A percentile compares a stretch with the other conserved stretches of the same genome.
phyloP scores from a whole-genome alignment of 2,797 vertebrate genomes.

The Spinus pinus region DNA sequence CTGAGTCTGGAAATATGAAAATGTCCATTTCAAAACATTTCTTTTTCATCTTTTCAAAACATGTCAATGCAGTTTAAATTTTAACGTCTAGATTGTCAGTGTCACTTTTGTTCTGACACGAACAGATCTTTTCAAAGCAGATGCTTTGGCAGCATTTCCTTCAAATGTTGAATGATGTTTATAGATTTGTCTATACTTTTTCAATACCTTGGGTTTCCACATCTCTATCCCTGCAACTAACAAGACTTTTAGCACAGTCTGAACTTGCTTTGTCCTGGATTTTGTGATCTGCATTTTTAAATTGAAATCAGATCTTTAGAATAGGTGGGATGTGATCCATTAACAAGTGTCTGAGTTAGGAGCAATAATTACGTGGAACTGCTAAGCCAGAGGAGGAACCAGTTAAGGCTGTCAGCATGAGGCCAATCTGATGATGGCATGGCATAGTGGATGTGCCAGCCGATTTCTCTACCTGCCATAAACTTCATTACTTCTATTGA shows the following conservation, averaged over 20 bases:
- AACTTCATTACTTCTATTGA: slow-evolving; percentile 34
- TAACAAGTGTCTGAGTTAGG: not conserved
- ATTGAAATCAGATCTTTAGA: not conserved
- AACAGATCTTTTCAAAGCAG: slow-evolving; percentile 1
- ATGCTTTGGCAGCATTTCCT: not conserved
- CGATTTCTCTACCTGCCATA: not conserved
- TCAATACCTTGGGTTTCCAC: not conserved
- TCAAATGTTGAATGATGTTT: not conserved
- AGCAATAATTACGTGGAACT: not conserved
- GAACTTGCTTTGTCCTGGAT: not conserved
- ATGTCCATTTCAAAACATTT: not conserved
- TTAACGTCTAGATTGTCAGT: not conserved
- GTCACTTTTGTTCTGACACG: not conserved
- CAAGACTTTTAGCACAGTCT: not conserved
- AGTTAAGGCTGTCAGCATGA: not conserved
- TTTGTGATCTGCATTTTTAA: slow-evolving; percentile 5
- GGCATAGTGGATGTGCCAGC: not conserved
- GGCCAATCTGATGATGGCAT: not conserved
- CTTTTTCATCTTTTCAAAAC: not conserved
- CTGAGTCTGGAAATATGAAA: not conserved
- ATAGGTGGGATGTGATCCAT: slow-evolving; percentile 1
- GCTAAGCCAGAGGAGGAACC: not conserved
- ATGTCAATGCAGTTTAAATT: not conserved
- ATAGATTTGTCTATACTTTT: not conserved
- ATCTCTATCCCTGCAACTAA: not conserved